Conservation (phyloP, 2,888 invertebrate species). For the Aleiodes testaceus region DNA sequence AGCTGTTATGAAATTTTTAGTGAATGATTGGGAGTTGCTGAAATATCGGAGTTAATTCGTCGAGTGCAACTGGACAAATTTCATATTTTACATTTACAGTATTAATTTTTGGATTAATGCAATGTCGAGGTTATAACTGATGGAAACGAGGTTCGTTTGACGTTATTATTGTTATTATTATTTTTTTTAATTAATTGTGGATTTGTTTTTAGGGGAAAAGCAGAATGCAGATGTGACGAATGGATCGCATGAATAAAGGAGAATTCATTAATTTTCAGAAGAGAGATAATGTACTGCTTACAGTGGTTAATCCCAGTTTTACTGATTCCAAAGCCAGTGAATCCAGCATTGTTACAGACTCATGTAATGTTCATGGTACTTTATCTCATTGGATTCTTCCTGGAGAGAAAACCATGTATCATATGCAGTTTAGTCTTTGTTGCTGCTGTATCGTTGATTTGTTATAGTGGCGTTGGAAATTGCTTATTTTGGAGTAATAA, state of each 20-base stretch:
- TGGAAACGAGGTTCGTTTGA: slow-evolving; percentile 19
- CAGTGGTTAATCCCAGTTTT: slow-evolving; percentile 98
- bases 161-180: too few species aligned
- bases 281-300: slow-evolving; percentile 89
- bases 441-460: slow-evolving; percentile 92
- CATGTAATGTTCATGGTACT: slow-evolving; percentile 98
- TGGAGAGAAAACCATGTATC: slow-evolving; percentile 97
- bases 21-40: not conserved
- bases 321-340: slow-evolving; percentile 97
- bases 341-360: slow-evolving; percentile 95
- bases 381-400: slow-evolving; percentile 96
- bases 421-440: slow-evolving; percentile 97
- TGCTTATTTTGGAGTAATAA: slow-evolving; percentile 93
- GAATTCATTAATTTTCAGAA: slow-evolving; percentile 15
- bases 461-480: slow-evolving; percentile 96
- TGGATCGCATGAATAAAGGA: slow-evolving; percentile 11
- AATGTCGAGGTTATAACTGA: slow-evolving; percentile 20
- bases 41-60: slow-evolving; percentile 11
- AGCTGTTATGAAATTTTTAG: not conserved
- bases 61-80: not conserved
- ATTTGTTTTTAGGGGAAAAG: slow-evolving; percentile 29
- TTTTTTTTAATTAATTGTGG: too few species aligned
- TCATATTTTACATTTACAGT: slow-evolving; percentile 12
- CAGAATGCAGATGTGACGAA: slow-evolving; percentile 1
- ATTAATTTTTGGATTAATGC: slow-evolving; percentile 8